A percentile compares a stretch with the other conserved stretches of the same genome.
These are phyloP conservation scores for Labroides dimidiatus DNA, from an alignment of 2,797 vertebrate genomes.

Conservation along the genomic window DNA sequence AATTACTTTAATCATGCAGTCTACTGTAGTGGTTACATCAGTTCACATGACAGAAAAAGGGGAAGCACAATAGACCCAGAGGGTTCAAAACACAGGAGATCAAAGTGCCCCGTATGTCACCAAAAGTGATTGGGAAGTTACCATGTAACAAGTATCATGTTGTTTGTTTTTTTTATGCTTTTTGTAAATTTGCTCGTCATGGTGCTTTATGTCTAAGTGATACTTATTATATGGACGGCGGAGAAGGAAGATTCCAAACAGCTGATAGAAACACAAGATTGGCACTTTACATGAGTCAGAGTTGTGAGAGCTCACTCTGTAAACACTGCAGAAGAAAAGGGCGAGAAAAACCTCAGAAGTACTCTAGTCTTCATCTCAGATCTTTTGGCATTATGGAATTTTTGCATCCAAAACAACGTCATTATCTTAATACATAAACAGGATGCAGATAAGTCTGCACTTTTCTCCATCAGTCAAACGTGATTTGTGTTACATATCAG, in stretches of 20 bases:
- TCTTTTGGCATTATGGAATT: constrained; percentile 27
- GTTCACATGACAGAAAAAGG: constrained; percentile 77
- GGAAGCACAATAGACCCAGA: constrained; percentile 80
- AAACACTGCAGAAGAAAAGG: constrained; percentile 68
- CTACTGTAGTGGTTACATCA: constrained; percentile 75
- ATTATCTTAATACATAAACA: background rate
- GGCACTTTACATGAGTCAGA: constrained; percentile 88
- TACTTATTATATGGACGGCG: constrained; percentile 80
- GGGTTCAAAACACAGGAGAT: constrained; percentile 73
- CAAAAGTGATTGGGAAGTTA: constrained; percentile 50
- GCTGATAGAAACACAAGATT: constrained; percentile 90
- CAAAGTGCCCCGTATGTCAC: constrained; percentile 65
- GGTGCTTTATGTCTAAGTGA: constrained; percentile 53
- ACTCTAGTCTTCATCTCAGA: constrained; percentile 66
- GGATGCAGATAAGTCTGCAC: constrained; percentile 9
- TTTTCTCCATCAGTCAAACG: constrained; percentile 36
- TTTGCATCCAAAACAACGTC: constrained; percentile 9
- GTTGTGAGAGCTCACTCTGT: constrained; percentile 61
- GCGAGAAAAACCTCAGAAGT: constrained; percentile 70
- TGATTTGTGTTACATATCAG: constrained; percentile 51
- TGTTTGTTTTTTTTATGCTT: constrained; percentile 12
- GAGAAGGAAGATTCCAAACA: constrained; percentile 72
- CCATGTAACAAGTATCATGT: constrained; percentile 80
- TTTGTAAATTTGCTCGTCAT: constrained; percentile 34
- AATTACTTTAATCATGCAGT: constrained; percentile 82